Conservation (phyloP, 2,888 invertebrate species). For the Thysanoteuthis rhombus region DNA sequence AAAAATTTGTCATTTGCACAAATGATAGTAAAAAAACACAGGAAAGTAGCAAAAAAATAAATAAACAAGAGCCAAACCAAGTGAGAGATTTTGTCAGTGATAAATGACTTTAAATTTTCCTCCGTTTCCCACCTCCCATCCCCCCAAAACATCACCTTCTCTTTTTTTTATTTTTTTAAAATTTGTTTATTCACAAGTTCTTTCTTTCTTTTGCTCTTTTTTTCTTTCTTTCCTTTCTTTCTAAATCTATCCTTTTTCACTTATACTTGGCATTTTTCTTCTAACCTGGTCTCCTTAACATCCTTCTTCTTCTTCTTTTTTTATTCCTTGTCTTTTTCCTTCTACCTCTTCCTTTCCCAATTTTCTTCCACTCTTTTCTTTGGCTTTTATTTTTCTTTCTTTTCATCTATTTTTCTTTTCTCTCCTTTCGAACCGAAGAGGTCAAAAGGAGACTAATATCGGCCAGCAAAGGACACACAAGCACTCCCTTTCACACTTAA, state of each 20-base stretch:
- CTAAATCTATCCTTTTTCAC: not conserved
- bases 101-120: not conserved
- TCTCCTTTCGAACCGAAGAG: not conserved
- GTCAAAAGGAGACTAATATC: not conserved
- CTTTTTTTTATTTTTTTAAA: not conserved
- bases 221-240: not conserved
- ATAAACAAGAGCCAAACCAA: not conserved
- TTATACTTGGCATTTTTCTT: not conserved
- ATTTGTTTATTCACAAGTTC: not conserved
- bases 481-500: not conserved
- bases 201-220: not conserved
- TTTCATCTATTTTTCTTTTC: not conserved
- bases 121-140: not conserved
- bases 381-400: not conserved
- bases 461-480: not conserved
- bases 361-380: not conserved
- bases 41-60: not conserved
- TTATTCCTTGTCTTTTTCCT: not conserved
- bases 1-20: slow-evolving; percentile 12
- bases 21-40: not conserved
- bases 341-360: not conserved
- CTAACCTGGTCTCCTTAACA: no score
- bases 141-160: not conserved
- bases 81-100: slow-evolving; percentile 12
- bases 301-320: not conserved